A percentile compares a stretch with the other conserved stretches of the same genome.
phyloP scores from a whole-genome alignment of 1,140 invertebrate genomes.

The Philotrypesis tridentata region DNA sequence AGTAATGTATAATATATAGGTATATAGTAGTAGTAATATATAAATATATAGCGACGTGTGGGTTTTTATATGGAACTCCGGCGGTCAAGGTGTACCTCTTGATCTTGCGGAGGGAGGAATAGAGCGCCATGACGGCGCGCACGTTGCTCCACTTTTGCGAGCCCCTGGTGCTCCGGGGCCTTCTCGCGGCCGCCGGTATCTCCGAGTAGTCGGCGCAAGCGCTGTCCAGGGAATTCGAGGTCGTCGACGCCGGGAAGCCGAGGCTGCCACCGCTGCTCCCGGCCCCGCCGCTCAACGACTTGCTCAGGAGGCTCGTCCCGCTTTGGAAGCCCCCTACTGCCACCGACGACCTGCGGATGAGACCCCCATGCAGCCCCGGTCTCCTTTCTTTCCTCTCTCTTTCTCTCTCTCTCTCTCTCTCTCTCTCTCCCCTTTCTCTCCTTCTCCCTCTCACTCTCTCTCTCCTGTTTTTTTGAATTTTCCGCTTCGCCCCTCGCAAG shows the following conservation, averaged over 20 bases:
- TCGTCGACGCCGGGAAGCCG: slow-evolving; percentile 57
- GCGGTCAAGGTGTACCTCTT: slow-evolving; percentile 81
- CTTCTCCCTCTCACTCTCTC: slow-evolving; percentile 48
- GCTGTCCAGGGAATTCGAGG: slow-evolving; percentile 67
- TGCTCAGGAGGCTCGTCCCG: slow-evolving; percentile 55
- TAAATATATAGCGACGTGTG: not conserved
- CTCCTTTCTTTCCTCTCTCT: slow-evolving; percentile 47
- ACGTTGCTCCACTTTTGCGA: slow-evolving; percentile 89
- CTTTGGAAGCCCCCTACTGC: slow-evolving; percentile 52
- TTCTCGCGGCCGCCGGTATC: slow-evolving; percentile 55
- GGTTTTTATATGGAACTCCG: not conserved
- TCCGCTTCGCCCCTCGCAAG: too few relatives aligned
- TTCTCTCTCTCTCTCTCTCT: slow-evolving; percentile 47
- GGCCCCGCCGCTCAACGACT: slow-evolving; percentile 55
- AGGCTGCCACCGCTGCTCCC: slow-evolving; percentile 32
- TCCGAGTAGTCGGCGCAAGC: slow-evolving; percentile 59
- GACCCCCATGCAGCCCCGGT: slow-evolving; percentile 55
- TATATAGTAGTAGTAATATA: not conserved
- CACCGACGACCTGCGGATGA: slow-evolving; percentile 67
- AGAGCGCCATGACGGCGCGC: slow-evolving; percentile 88
- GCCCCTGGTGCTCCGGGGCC: slow-evolving; percentile 74
- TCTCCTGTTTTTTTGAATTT: slow-evolving; percentile 41
- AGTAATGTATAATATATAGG: not conserved
- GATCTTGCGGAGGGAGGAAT: slow-evolving; percentile 89
- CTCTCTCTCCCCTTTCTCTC: slow-evolving; percentile 2